These are phyloP conservation scores for Teleogryllus occipitalis DNA, from an alignment of 1,140 invertebrate species.

Conservation along the genomic window DNA sequence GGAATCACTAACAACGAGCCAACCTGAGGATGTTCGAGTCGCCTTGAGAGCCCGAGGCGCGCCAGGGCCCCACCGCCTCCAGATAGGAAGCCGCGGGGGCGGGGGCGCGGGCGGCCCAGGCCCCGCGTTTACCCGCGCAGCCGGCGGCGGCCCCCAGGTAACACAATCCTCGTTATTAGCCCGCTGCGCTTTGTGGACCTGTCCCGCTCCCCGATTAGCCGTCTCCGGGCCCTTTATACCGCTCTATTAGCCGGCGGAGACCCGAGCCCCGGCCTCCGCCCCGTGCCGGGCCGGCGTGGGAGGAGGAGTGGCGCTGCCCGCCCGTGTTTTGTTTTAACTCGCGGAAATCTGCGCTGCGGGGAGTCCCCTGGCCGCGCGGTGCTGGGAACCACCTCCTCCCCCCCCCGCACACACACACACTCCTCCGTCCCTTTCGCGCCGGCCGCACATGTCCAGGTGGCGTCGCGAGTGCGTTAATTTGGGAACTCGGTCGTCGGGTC, in stretches of 20 bases:
- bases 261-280: no score
- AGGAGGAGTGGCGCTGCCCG: not conserved
- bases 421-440: no score
- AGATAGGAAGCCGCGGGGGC: no score
- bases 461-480: not conserved
- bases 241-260: not conserved
- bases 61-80: no score
- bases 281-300: no score
- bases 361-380: not conserved
- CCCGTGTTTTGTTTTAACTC: not conserved
- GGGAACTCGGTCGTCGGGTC: not conserved
- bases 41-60: no score
- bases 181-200: not conserved
- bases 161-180: slow-evolving; percentile 4
- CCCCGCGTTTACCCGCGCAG: not conserved
- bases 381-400: no score
- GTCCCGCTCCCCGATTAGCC: not conserved
- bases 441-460: no score
- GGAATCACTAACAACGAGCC: no score
- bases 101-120: no score
- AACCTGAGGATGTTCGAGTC: no score
- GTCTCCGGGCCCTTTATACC: not conserved
- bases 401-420: no score
- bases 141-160: not conserved
- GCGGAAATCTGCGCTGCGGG: not conserved